Evolutionary conservation across 1,140 invertebrate species (phyloP), one percentile per base, ranked within the genome.

Genomic region (Hyles vespertilio): DNA sequence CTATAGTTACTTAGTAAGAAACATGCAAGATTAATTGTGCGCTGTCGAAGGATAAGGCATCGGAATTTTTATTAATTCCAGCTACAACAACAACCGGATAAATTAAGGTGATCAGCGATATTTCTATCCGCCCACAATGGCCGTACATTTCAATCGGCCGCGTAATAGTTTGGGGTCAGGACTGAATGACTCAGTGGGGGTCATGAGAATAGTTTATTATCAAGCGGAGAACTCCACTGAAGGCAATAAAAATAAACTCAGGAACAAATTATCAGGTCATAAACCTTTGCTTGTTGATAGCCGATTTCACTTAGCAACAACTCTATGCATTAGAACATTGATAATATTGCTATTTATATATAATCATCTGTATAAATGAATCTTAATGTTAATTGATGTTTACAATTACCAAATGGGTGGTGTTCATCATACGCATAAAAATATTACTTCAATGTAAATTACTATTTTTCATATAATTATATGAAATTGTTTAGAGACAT

Each of bases 131-230:
- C 57, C 54, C 51, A 58, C 59, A 59, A 9, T n/a, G n/a, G 57
- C 54, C 51, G 33, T 51, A 36, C 45, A 55, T 59, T 66, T 48
- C 58, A 66, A 70, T 73, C 68, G 59, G 63, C 40, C 46, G 63
- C 36, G n/a, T 59, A 60, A 70, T 67, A 48, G 47, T 63, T 65
- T 61, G 55, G 65, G 68, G 68, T 70, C 68, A 65, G 53, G 36
- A 66, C 56, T 60, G 63, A 50, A 60, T 73, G 65, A 73, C 47
- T 73, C 65, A 73, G 44, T 32, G 51, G 52, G 47, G 57, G 43
- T 50, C 54, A 62, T 59, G 59, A 43, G 66, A 65, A 62, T 51
- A 51, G 50, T 51, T 34, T 40, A 40, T 51, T 51, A 51, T 51
- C 50, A 12, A 51, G 34, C 50, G 50, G 50, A 34, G 3, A 51